Conservation (phyloP, 2,113 vertebrate genomes). For the Larimichthys polyactis region DNA sequence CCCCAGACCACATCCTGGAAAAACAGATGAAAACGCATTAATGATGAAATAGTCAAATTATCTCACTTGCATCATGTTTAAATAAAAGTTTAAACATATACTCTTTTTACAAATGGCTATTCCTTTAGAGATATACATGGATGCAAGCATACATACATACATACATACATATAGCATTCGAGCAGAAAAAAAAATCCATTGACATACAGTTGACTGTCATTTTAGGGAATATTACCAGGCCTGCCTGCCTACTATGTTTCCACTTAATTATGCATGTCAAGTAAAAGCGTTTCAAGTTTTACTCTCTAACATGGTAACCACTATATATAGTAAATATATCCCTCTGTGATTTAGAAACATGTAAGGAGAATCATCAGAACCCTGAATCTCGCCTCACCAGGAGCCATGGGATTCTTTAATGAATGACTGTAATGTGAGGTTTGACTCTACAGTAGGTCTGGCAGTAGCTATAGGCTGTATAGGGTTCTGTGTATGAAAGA, state of each 20-base stretch:
- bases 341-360: background rate
- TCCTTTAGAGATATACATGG: too few species aligned
- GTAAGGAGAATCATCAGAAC: background rate
- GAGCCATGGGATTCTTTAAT: background rate
- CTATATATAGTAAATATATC: too few species aligned
- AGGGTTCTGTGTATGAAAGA: background rate
- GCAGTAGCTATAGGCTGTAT: background rate
- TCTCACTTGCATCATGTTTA: background rate
- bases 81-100: background rate
- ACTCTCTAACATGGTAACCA: too few species aligned
- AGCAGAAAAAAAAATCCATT: too few species aligned
- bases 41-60: background rate
- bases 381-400: background rate
- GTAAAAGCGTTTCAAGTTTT: too few species aligned
- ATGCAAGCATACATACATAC: too few species aligned
- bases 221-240: too few species aligned
- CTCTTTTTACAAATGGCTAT: background rate
- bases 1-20: conserved; percentile 98
- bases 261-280: too few species aligned
- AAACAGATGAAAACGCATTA: conserved; percentile 12
- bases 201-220: too few species aligned
- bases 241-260: too few species aligned
- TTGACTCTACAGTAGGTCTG: background rate
- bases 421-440: background rate
- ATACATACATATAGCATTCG: too few species aligned